phyloP scores from a whole-genome alignment of 2,888 invertebrate species.

The Chaitophorus viminalis region DNA sequence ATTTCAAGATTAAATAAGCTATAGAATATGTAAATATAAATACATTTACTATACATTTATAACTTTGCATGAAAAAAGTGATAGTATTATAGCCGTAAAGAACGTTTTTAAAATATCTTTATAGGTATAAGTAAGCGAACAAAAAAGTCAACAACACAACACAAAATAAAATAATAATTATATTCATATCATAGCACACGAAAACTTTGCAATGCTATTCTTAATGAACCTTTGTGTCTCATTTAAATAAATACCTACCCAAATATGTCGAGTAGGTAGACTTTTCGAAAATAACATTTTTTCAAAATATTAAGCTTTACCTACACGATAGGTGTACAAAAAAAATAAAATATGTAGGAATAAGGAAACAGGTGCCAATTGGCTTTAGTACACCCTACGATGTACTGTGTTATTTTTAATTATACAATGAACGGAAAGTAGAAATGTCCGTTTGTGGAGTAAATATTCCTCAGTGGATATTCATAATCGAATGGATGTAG shows the following conservation, averaged over 20 bases:
- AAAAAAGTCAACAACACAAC: not conserved
- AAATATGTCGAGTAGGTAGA: too few species aligned
- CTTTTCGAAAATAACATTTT: not conserved
- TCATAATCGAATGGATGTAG: not conserved
- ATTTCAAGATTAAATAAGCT: not conserved
- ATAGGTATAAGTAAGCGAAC: not conserved
- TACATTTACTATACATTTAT: not conserved
- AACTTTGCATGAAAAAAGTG: not conserved
- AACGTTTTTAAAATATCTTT: not conserved
- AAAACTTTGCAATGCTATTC: not conserved
- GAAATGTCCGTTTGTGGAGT: not conserved
- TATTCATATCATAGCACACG: not conserved
- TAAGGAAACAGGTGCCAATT: conserved; percentile 12
- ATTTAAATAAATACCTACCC: too few species aligned
- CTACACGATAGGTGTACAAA: not conserved
- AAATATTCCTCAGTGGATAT: not conserved
- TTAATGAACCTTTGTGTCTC: too few species aligned
- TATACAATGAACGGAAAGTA: not conserved
- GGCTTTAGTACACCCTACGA: not conserved
- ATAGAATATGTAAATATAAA: not conserved
- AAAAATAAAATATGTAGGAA: not conserved
- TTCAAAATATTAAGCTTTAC: not conserved
- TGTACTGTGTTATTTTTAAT: conserved; percentile 42
- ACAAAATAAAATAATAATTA: too few species aligned
- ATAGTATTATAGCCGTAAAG: not conserved